Evolutionary conservation across 2,888 invertebrate genomes (phyloP), one percentile per base, ranked within the genome.

Genomic region (Lasius fuliginosus): DNA sequence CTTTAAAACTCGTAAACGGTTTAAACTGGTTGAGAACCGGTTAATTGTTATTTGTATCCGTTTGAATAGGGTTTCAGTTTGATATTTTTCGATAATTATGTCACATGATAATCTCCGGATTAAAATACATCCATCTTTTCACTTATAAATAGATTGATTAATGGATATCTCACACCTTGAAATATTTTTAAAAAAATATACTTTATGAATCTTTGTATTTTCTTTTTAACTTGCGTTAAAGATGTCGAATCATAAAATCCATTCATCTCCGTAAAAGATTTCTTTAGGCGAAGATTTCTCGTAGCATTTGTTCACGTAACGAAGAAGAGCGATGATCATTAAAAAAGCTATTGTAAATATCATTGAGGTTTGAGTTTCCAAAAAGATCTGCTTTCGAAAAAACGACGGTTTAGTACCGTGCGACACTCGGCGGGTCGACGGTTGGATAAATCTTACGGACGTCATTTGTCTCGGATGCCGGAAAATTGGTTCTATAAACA

Each of bases 401-500:
- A 53, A 68, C 49, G 49, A 82, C 77, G 81, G 56, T 62, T 65
- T 75, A 85, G 71, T 58, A 23, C 42, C 69, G 42, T 79, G 74
- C 46, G 73, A 73, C 81, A 81, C 8, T 74, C 12, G 46, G 75
- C 64, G 75, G 12, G 9, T 53, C 56, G 30, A 56, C 74, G 46
- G 68, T 56, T 53, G 36, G 49, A n/a, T 65, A 65, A 46, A 42
- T 71, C 60, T 53, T 64, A 30, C 30, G 62, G 62, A 60, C 68
- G 68, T 60, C 79, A 79, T 84, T 86, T 85, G 82, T 75, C 82
- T 83, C 65, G 67, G 82, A 84, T 83, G 75, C 86, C 86, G 73
- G 86, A 87, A 88, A 90, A 90, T 90, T 91, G 90, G 75, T 88
- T 88, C 74, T 64, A 85, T 87, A 91, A 91, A 91, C 86, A 87